Evolutionary conservation across 2,113 vertebrate genomes (phyloP), one percentile per base, ranked within the genome.

Genomic region (Gorsachius goisagi): DNA sequence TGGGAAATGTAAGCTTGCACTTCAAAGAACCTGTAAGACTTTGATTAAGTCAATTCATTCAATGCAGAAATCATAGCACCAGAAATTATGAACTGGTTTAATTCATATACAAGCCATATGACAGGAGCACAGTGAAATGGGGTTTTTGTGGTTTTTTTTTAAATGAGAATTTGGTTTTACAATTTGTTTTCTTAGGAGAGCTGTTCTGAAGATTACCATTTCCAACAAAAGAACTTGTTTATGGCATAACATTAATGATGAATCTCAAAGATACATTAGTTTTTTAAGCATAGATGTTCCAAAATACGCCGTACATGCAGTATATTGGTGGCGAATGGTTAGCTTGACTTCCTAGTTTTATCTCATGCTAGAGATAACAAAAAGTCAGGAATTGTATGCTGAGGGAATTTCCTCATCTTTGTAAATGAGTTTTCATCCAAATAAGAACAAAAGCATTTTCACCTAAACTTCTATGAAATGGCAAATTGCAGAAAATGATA

Each of bases 341-440:
- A 58, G 28, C 41, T 49, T 89, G 72, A 64, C 50, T 84, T 56
- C 12, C 26, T 56, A 15, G 18, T 68, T 93, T 75, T 76, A 33
- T 75, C 49, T 79, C 39, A 18, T 69, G 26, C 15, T 86, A 26
- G 44, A 58, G 39, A 26, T 9, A 75, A 49, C 32, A 66, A 78
- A 85, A 81, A 71, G 62, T 90, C 82, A 90, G 71, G 15, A 92
- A 69, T 45, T 81, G 49, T 33, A 32, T 23, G 23, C 52, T 85
- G 56, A 23, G n/a, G 32, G 69, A 79, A 47, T 79, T 71, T 90
- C 26, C 64, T 93, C 28, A 24, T 90, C 71, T 95, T 88, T 79
- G 58, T 90, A 75, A 89, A 88, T 79, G 74, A 50, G 71, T 71
- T 90, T 90, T 88, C 19, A 14, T 67, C 45, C 73, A 89, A 89